phyloP scores from a whole-genome alignment of 2,888 invertebrate species.

The Polymixis flavicincta region DNA sequence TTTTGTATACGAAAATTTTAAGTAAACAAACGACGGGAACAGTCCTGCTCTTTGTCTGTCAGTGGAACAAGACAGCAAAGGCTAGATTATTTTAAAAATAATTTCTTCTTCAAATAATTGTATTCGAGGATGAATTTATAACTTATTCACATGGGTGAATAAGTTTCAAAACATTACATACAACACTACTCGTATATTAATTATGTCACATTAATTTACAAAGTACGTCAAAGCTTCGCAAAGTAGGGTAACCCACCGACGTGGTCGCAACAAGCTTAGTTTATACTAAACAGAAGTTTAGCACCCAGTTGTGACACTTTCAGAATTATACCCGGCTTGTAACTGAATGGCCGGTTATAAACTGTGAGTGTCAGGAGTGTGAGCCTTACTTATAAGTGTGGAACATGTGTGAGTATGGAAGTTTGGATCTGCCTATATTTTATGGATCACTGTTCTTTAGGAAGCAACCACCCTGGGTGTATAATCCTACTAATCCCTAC shows the following conservation, averaged over 20 bases:
- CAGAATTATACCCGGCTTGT: constrained; percentile 16
- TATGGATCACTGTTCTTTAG: background rate
- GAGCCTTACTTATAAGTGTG: background rate
- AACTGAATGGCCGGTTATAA: constrained; percentile 9
- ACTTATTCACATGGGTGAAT: no score
- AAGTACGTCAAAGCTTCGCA: constrained; percentile 33
- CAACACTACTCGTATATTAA: constrained; percentile 17
- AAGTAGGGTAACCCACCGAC: constrained; percentile 38
- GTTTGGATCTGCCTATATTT: background rate
- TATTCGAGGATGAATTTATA: no score
- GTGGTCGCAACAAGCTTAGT: constrained; percentile 37
- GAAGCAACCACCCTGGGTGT: no score
- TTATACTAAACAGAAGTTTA: constrained; percentile 34
- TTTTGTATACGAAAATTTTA: no score
- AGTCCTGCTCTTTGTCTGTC: background rate
- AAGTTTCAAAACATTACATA: background rate
- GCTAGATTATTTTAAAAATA: no score
- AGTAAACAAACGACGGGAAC: no score
- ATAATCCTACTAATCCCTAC: no score
- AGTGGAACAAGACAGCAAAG: background rate
- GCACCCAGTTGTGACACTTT: constrained; percentile 44
- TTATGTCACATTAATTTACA: constrained; percentile 44
- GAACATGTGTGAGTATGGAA: no score
- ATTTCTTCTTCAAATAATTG: no score
- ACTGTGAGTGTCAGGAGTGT: background rate